These are phyloP conservation scores for Centropyge bicolor DNA, from an alignment of 2,797 vertebrate species.

Conservation along the genomic window DNA sequence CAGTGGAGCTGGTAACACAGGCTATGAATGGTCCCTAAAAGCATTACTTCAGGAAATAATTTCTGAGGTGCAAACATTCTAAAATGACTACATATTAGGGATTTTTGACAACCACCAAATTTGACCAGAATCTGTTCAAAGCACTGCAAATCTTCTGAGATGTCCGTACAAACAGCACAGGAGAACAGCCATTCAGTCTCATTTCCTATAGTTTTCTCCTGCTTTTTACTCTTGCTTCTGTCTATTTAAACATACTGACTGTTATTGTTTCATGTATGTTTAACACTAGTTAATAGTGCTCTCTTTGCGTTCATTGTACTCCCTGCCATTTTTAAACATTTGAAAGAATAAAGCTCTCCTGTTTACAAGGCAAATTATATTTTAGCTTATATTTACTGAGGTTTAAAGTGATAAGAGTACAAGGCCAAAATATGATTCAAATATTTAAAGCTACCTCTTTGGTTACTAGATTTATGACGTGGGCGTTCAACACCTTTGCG, in stretches of 20 bases:
- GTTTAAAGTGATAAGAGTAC: conserved; percentile 1
- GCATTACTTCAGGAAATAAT: not conserved
- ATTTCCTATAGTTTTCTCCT: not conserved
- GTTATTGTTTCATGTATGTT: not conserved
- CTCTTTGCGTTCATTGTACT: not conserved
- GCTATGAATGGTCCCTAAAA: not conserved
- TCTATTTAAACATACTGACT: conserved; percentile 22
- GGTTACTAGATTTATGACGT: conserved; percentile 38
- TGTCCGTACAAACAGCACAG: not conserved
- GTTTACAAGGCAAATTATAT: not conserved
- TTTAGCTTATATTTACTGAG: not conserved
- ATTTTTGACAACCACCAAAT: conserved; percentile 4
- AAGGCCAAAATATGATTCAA: not conserved
- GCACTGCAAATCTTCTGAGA: not conserved
- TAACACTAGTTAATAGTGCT: not conserved
- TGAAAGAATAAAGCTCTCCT: not conserved
- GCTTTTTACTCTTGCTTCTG: not conserved
- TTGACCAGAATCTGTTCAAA: not conserved
- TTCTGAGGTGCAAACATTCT: conserved; percentile 3
- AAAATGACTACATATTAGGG: not conserved
- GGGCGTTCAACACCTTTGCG: conserved; percentile 8
- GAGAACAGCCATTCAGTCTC: not conserved
- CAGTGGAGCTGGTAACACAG: not conserved
- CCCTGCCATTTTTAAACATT: not conserved
- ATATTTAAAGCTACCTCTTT: conserved; percentile 69